These are phyloP conservation scores for Caenorhabditis briggsae DNA, from an alignment of 1,140 invertebrate species.

Conservation along the genomic window DNA sequence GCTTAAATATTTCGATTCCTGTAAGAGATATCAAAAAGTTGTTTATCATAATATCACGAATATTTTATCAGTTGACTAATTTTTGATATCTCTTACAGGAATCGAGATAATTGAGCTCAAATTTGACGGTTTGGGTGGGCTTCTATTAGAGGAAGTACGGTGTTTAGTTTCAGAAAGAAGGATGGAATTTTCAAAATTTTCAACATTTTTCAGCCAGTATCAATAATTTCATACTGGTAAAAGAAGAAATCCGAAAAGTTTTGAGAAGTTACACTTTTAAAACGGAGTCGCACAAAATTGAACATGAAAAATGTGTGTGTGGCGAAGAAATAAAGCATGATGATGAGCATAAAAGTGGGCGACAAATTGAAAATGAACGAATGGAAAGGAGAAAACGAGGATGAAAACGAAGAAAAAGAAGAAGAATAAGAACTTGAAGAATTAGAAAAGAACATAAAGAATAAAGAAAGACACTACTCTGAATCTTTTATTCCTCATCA, in stretches of 20 bases:
- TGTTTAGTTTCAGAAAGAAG: no score
- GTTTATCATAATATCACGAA: no score
- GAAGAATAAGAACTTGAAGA: slow-evolving; percentile 18
- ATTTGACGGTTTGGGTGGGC: no score
- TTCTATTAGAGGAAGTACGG: no score
- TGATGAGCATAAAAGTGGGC: slow-evolving; percentile 22
- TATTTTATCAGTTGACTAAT: no score
- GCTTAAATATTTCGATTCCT: no score
- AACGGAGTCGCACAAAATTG: no score
- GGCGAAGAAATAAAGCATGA: background rate
- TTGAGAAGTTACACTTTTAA: background rate
- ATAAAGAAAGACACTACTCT: slow-evolving; percentile 27
- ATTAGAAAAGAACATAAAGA: background rate
- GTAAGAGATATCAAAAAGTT: no score
- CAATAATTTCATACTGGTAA: background rate
- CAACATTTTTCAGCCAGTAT: no score
- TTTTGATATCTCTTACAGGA: no score
- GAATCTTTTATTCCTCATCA: slow-evolving; percentile 46
- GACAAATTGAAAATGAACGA: slow-evolving; percentile 56
- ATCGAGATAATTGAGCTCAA: no score
- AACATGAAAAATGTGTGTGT: slow-evolving; percentile 43
- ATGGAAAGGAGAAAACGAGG: background rate
- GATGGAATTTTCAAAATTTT: background rate
- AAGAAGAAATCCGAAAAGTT: background rate
- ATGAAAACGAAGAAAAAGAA: slow-evolving; percentile 2